Evolutionary conservation across 2,888 invertebrate species (phyloP).

Genomic region (Cotesia congregata): DNA sequence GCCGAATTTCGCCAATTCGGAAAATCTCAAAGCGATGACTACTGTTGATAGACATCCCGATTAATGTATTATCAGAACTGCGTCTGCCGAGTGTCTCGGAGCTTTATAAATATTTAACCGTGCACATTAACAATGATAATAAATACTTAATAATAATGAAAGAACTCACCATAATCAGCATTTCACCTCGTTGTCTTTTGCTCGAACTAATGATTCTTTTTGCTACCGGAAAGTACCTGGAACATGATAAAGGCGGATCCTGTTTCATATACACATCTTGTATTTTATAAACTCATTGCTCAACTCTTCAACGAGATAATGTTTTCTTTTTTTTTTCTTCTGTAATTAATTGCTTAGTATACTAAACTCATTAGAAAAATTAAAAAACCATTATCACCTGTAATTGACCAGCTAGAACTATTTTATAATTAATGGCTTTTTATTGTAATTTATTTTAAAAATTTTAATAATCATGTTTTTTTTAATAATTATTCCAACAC

Average conservation of each 20-base stretch:
- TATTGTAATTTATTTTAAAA: background rate
- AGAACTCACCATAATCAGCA: background rate
- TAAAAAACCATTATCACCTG: constrained; percentile 1
- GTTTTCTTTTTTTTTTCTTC: background rate
- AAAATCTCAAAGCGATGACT: constrained; percentile 40
- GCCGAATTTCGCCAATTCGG: constrained; percentile 52
- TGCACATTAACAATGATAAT: background rate
- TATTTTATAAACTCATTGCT: background rate
- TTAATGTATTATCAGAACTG: constrained; percentile 23
- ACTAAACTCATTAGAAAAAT: constrained; percentile 8
- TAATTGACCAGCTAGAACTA: background rate
- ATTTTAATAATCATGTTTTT: background rate
- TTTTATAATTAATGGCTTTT: background rate
- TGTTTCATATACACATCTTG: constrained; percentile 13
- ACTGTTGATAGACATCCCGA: background rate
- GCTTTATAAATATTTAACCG: background rate
- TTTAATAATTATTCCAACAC: background rate
- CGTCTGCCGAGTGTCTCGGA: background rate
- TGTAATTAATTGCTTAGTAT: constrained; percentile 23
- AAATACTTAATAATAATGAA: background rate
- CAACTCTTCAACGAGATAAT: background rate
- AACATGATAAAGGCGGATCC: constrained; percentile 44
- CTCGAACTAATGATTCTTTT: background rate
- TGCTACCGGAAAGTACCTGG: constrained; percentile 27
- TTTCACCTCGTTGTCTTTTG: constrained; percentile 4